Evolutionary conservation across 2,113 vertebrate species (phyloP).

Genomic region (Edolisoma coerulescens): DNA sequence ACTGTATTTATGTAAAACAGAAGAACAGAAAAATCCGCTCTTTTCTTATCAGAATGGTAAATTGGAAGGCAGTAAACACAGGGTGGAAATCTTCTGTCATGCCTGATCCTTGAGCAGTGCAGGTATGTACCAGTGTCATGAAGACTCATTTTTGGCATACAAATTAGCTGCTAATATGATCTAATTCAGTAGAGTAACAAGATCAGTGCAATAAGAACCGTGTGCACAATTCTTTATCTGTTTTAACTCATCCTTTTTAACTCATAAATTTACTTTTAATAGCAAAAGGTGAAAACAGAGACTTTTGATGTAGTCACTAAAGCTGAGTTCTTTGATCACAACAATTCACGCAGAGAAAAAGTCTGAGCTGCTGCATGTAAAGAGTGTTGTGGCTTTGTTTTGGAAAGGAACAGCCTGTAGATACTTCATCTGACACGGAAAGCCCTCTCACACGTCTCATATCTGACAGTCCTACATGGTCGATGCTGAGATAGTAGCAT

Average conservation of each 20-base stretch:
- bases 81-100: background rate
- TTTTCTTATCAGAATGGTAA: background rate
- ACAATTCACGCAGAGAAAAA: rapidly evolving
- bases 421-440: background rate
- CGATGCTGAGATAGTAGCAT: background rate
- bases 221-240: background rate
- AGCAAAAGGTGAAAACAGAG: background rate
- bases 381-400: background rate
- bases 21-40: background rate
- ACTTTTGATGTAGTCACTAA: background rate
- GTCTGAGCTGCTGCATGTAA: background rate
- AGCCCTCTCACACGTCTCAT: background rate
- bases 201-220: background rate
- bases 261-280: background rate
- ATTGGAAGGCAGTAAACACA: background rate
- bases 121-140: background rate
- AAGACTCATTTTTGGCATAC: background rate
- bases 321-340: background rate
- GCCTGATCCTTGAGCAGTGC: background rate
- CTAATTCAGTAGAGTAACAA: background rate
- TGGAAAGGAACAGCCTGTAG: background rate
- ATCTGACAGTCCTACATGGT: background rate
- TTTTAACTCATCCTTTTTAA: slow-evolving; percentile 22
- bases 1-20: background rate
- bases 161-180: background rate